Evolutionary conservation across 2,113 vertebrate genomes (phyloP).

Genomic region (Patagioenas fasciata): DNA sequence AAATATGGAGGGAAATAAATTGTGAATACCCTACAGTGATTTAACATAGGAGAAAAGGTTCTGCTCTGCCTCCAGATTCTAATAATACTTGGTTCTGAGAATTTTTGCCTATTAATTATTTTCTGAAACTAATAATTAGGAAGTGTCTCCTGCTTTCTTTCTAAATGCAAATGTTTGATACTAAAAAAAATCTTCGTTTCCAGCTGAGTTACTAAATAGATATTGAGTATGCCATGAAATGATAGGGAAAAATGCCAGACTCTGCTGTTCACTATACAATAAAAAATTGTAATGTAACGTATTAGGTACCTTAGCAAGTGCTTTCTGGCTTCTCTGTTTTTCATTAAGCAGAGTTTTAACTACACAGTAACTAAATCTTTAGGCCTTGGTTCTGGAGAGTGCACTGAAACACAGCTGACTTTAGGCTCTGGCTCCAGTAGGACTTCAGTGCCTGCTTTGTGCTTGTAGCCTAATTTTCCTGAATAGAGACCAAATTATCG

Average conservation of each 20-base stretch:
- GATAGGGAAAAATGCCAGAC: background rate
- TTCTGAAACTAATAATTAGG: background rate
- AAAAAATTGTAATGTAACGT: background rate
- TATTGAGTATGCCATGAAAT: background rate
- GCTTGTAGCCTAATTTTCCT: background rate
- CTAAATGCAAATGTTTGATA: background rate
- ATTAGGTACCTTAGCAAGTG: background rate
- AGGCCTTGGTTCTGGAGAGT: background rate
- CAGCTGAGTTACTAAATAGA: conserved; percentile 3
- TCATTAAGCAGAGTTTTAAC: background rate
- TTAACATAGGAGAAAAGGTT: background rate
- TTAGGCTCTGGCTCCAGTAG: background rate
- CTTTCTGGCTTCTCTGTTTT: background rate
- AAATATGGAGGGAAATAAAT: background rate
- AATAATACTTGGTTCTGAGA: background rate
- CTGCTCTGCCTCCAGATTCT: background rate
- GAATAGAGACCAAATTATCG: background rate
- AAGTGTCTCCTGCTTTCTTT: background rate
- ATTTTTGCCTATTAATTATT: background rate
- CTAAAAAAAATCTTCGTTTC: background rate
- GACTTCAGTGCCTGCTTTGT: background rate
- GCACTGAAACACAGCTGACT: background rate
- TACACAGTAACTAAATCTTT: fast-evolving
- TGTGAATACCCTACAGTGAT: background rate
- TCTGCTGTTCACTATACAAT: background rate